Conservation (phyloP, 2,113 vertebrate genomes). For the Epinephelus lanceolatus region DNA sequence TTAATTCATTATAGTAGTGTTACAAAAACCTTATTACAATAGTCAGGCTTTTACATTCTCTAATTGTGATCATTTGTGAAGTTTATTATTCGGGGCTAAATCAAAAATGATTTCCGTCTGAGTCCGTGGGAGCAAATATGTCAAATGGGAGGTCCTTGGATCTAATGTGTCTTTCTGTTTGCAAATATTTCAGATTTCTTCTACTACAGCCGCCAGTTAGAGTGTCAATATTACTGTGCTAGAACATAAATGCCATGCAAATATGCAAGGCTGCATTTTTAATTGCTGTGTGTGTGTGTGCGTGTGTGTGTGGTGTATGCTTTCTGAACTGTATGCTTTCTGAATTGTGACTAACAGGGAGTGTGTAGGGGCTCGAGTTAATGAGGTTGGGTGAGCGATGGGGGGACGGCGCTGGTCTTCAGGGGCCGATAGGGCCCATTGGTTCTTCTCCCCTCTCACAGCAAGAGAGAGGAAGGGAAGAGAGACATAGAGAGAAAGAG, state of each 20-base stretch:
- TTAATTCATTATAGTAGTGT: constrained; percentile 41
- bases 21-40: constrained; percentile 17
- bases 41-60: constrained; percentile 19
- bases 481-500: constrained; percentile 11
- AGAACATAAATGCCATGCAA: constrained; percentile 50
- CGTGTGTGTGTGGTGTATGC: constrained; percentile 43
- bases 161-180: constrained; percentile 8
- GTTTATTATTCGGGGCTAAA: constrained; percentile 24
- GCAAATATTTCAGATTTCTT: constrained; percentile 7
- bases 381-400: constrained; percentile 73
- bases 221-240: constrained; percentile 8
- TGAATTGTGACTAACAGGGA: constrained; percentile 70
- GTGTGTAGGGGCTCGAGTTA: constrained; percentile 71
- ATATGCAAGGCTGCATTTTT: constrained; percentile 65
- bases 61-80: constrained; percentile 27
- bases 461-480: constrained; percentile 24
- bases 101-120: constrained; percentile 1
- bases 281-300: constrained; percentile 67
- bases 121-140: constrained; percentile 3
- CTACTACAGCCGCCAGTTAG: constrained; percentile 9
- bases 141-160: neutral
- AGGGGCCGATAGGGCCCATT: constrained; percentile 75
- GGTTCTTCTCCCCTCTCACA: constrained; percentile 62
- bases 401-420: constrained; percentile 64
- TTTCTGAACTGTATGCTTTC: constrained; percentile 75